Base-by-base conservation (phyloP, 1,140 invertebrate species). In the Drosophila sturtevanti region DNA sequence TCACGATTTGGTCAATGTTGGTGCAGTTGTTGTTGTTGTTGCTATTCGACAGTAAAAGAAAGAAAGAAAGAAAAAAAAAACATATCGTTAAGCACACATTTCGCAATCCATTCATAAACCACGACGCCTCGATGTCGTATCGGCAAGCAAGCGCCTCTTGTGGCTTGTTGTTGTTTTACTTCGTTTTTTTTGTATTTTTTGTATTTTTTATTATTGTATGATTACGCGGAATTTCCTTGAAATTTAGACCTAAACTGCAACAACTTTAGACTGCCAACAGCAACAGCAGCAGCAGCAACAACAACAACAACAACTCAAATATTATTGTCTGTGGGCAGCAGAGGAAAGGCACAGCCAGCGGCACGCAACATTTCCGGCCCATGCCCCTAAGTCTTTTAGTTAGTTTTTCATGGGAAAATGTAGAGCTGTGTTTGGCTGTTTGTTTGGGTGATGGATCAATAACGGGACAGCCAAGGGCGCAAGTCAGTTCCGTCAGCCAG, bases 281-380 rank as follows among this genome's bases (percentile, higher is more conserved):
- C 41, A 37, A 4, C 41, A 68, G 27, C 63, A 31, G 6, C 24
- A 24, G 24, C 54, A 67, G 18, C 21, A 37, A 7, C 41, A 31
- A 31, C 27, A 68, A 22, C 63, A 54, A 21, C 27, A 35, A 63
- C 68, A 72, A 75, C 69, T 59, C 63, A 86, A 85, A 87, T 79
- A 86, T 66, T 72, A 70, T 87, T 86, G 81, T 86, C 82, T 85
- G 78, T 86, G 81, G 79, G 64, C 73, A 82, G 56, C 76, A 61
- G 34, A 18, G 41, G 7, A 18, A 44, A 21, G 58, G 56, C 27
- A 55, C 41, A 78, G 55, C 52, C 68, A 62, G 22, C 10, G 14
- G 38, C 75, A 77, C 44, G 60, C 71, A 63, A 78, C 24, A 56
- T 24, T 69, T 71, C 71, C 76, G 75, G 41, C 10, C 16, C 27